These are phyloP conservation scores for Phyllotreta cruciferae DNA, from an alignment of 2,888 invertebrate species.

Conservation along the genomic window DNA sequence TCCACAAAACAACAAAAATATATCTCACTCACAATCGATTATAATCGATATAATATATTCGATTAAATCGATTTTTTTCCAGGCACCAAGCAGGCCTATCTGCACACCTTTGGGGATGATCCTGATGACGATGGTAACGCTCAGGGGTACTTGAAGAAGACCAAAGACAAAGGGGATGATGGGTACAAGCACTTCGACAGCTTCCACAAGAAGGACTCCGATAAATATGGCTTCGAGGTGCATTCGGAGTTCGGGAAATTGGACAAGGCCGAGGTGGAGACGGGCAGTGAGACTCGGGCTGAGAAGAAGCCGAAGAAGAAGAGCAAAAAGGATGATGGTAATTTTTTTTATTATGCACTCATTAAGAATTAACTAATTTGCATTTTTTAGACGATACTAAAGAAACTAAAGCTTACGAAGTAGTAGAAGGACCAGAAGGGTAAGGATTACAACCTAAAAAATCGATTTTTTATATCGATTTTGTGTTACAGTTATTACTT, in stretches of 20 bases:
- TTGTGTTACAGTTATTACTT: constrained; percentile 10
- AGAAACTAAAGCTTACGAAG: constrained; percentile 50
- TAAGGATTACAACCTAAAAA: constrained; percentile 40
- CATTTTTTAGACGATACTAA: constrained; percentile 38
- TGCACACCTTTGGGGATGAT: constrained; percentile 69
- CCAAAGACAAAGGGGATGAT: constrained; percentile 70
- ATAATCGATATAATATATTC: too few relatives aligned
- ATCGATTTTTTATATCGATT: not conserved
- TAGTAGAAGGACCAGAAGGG: constrained; percentile 51
- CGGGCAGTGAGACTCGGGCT: constrained; percentile 48
- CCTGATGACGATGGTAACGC: constrained; percentile 61
- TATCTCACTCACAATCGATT: too few relatives aligned
- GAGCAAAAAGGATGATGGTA: constrained; percentile 3
- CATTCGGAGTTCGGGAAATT: constrained; percentile 69
- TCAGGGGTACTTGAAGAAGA: constrained; percentile 71
- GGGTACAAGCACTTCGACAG: constrained; percentile 78
- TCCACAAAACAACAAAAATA: too few relatives aligned
- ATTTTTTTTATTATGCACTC: constrained; percentile 7
- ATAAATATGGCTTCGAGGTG: constrained; percentile 75
- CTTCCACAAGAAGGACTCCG: constrained; percentile 76
- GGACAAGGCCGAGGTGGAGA: constrained; percentile 59
- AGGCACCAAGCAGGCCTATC: constrained; percentile 63
- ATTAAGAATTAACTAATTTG: not conserved
- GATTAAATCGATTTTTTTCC: too few relatives aligned
- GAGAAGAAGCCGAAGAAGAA: constrained; percentile 3